Percentiles rank a stretch among this genome's conserved stretches.
Conservation (phyloP, 2,113 vertebrate genomes). For the Nycticebus coucang region DNA sequence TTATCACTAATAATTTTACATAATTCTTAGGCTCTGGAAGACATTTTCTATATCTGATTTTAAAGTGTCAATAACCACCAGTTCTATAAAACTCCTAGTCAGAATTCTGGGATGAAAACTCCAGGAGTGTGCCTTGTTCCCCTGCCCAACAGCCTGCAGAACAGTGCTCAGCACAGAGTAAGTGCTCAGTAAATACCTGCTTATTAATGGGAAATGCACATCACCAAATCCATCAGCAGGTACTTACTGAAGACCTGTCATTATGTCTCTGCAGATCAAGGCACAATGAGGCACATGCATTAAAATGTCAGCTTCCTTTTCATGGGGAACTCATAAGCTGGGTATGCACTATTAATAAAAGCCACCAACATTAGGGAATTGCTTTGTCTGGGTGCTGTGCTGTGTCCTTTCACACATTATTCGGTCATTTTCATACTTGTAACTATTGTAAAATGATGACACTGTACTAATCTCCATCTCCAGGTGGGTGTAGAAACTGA, state of each 20-base stretch:
- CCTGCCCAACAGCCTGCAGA: not conserved
- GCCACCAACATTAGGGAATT: not conserved
- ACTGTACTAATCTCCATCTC: not conserved
- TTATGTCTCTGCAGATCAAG: not conserved
- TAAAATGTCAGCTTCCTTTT: not conserved
- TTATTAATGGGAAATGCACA: not conserved
- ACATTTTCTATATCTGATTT: constrained; percentile 22
- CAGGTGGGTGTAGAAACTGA: not conserved
- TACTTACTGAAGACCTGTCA: not conserved
- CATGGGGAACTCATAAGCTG: not conserved
- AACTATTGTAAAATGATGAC: not conserved
- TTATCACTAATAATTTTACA: not conserved
- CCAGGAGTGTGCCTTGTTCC: not conserved
- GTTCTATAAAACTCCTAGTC: not conserved
- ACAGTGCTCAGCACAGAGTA: not conserved
- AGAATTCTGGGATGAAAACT: not conserved
- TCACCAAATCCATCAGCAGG: not conserved
- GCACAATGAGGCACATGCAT: not conserved
- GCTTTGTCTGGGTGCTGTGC: not conserved
- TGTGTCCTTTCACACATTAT: not conserved
- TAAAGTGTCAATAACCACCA: not conserved
- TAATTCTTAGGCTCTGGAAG: constrained; percentile 17
- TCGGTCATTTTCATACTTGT: not conserved
- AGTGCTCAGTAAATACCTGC: not conserved
- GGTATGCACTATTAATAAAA: not conserved